Evolutionary conservation across 2,797 vertebrate species (phyloP).

Genomic region (Gymnoscopelus braueri): DNA sequence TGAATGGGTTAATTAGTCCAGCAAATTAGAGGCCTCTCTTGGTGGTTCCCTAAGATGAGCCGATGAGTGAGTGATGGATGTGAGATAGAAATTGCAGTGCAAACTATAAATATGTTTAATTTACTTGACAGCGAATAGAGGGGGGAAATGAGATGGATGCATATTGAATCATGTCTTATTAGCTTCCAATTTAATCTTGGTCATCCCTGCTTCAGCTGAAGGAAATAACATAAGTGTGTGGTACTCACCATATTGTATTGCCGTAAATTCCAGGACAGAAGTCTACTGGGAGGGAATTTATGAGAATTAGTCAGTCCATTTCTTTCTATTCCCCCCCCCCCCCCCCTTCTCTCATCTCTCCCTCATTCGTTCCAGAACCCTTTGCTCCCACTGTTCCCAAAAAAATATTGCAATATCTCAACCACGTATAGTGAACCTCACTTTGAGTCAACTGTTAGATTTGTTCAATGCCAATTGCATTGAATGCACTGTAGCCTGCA

Average conservation of each 20-base stretch:
- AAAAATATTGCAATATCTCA: slow-evolving; percentile 28
- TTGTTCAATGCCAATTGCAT: slow-evolving; percentile 66
- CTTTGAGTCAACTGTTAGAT: slow-evolving; percentile 28
- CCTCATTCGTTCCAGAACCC: not conserved
- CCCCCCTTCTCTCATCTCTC: not conserved
- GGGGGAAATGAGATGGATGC: slow-evolving; percentile 48
- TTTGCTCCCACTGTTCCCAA: slow-evolving; percentile 12
- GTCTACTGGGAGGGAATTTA: not conserved
- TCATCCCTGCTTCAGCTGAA: slow-evolving; percentile 25
- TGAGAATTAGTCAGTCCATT: not conserved
- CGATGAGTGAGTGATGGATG: slow-evolving; percentile 66
- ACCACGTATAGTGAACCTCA: slow-evolving; percentile 24
- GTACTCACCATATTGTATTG: slow-evolving; percentile 13
- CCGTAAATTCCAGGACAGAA: slow-evolving; percentile 22
- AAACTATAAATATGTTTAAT: slow-evolving; percentile 58
- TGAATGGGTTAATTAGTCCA: slow-evolving; percentile 54
- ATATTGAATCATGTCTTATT: slow-evolving; percentile 53
- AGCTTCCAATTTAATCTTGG: slow-evolving; percentile 53
- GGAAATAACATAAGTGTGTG: slow-evolving; percentile 30
- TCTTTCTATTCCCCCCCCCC: not conserved
- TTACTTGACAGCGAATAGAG: slow-evolving; percentile 55
- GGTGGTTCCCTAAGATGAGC: slow-evolving; percentile 49
- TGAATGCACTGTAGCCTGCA: slow-evolving; percentile 45
- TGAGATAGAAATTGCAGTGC: slow-evolving; percentile 53
- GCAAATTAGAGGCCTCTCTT: slow-evolving; percentile 60